These are phyloP conservation scores for Arbacia lixula DNA, from an alignment of 53 echinoderm and acorn worm genomes.

Conservation along the genomic window DNA sequence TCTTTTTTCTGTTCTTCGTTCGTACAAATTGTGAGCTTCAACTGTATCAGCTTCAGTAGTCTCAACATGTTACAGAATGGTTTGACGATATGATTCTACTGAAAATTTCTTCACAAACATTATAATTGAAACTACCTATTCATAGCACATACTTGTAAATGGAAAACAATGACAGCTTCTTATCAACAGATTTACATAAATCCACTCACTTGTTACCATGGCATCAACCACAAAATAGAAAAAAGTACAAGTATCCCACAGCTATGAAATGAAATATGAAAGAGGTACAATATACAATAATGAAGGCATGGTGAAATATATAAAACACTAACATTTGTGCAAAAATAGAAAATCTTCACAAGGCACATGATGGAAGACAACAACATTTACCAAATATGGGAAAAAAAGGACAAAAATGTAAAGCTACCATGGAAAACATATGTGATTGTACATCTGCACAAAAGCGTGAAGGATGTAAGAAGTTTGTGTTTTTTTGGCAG, in stretches of 20 bases:
- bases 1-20: no score
- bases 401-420: constrained; percentile 2
- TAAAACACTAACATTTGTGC: constrained; percentile 36
- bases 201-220: no score
- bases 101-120: no score
- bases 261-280: constrained; percentile 29
- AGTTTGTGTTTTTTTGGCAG: neutral
- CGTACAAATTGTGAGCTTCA: no score
- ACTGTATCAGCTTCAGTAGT: no score
- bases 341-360: constrained; percentile 35
- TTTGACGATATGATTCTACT: no score
- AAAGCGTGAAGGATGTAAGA: no score
- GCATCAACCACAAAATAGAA: no score
- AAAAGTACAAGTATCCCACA: no score
- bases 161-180: neutral
- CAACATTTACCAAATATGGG: neutral
- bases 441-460: constrained; percentile 10
- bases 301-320: constrained; percentile 42
- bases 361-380: constrained; percentile 54
- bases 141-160: neutral
- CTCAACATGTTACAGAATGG: no score
- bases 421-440: constrained; percentile 9
- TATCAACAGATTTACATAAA: neutral
- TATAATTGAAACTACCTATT: neutral
- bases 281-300: constrained; percentile 11